Base-by-base conservation (phyloP, 2,888 invertebrate genomes). In the Phyllotreta cruciferae region DNA sequence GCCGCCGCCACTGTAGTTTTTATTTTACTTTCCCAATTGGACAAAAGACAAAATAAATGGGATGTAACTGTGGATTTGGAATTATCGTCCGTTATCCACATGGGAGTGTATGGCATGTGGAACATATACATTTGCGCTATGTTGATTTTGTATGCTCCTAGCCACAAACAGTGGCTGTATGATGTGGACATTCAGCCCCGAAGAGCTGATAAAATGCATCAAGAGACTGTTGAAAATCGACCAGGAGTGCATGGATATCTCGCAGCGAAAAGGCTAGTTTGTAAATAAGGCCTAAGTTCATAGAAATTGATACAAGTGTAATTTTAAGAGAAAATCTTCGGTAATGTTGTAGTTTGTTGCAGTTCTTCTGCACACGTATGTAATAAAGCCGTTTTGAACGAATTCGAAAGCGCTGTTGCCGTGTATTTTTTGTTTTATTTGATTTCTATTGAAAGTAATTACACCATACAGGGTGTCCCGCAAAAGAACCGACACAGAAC, bases 21-120 rank as follows among this genome's bases (percentile, higher is more conserved):
- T 7, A 99, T 98, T 79, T 94, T 98, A 74, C 85, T 98, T 76
- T 97, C 95, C 64, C 97, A 98, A 84, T 85, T 88, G 74, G 92
- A 93, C 10, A 96, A 97, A 81, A 95, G 94, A 0, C 92, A 93
- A 69, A 96, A 95, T 92, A 96, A 96, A 79, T 96, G 95, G 96
- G 94, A 95, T 73, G 96, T 96, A 67, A 86, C 88, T 68, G 85
- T 91, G 74, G 87, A 91, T 72, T 81, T 97, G 66, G 94, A 98
- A 81, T 90, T 96, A 79, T 94, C 96, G 34, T 97, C 97, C n/a
- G 98, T 96, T 57, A 94, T 99, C 81, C 93, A 97, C 74, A 98
- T 98, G 11, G 98, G 98, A 1, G 96, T 98, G 7, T 98, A 98
- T 81, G 98, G 98, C 60, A 98, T 99, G 98, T 99, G 99, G 98